These are phyloP conservation scores for Halocynthia aurantium DNA, from an alignment of 23 tunicate genomes.

Conservation along the genomic window DNA sequence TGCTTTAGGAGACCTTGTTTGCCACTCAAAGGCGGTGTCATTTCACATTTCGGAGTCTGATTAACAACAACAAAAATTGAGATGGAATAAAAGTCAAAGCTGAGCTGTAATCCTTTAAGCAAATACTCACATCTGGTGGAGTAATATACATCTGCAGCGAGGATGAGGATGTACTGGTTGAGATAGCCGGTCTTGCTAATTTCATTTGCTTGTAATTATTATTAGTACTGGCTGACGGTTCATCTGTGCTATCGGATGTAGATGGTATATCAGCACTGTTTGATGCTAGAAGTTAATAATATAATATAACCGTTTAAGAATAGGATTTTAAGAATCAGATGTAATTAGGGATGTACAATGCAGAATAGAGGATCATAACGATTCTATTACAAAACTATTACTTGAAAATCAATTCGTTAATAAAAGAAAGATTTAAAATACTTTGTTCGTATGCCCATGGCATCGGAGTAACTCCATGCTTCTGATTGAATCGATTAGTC, in stretches of 20 bases:
- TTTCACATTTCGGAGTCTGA: too few species aligned
- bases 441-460: not conserved
- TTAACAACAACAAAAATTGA: too few species aligned
- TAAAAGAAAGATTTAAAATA: too few species aligned
- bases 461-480: not conserved
- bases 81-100: not conserved
- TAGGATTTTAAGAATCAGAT: too few species aligned
- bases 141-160: constrained; percentile 1
- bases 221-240: not conserved
- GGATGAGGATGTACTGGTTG: not conserved
- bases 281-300: too few species aligned
- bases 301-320: too few species aligned
- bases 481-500: not conserved
- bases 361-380: not conserved
- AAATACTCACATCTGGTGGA: constrained; percentile 6
- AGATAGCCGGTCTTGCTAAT: not conserved
- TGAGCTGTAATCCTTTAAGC: not conserved
- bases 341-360: not conserved
- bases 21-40: not conserved
- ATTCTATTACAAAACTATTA: too few species aligned
- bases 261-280: not conserved
- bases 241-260: not conserved
- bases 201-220: not conserved
- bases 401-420: too few species aligned
- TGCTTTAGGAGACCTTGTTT: constrained; percentile 8